phyloP scores from a whole-genome alignment of 2,888 invertebrate genomes.

The Synanthedon andrenaeformis region DNA sequence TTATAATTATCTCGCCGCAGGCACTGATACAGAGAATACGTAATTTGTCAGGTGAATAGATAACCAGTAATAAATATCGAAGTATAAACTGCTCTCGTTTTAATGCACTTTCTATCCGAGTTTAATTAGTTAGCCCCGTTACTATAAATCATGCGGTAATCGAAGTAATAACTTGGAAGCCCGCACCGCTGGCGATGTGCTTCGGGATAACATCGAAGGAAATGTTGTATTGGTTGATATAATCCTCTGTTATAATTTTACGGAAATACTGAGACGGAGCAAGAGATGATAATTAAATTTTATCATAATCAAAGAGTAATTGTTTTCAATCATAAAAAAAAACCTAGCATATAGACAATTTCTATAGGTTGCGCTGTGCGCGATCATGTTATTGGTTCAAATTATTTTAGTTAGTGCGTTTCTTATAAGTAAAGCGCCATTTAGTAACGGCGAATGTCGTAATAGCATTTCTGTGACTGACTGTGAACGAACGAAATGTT shows the following conservation, averaged over 20 bases:
- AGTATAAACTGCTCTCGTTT: constrained; percentile 12
- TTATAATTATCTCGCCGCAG: neutral
- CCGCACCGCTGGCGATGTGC: constrained; percentile 7
- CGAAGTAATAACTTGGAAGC: constrained; percentile 14
- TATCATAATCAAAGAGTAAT: too few relatives aligned
- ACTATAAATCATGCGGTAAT: constrained; percentile 22
- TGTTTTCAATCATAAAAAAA: too few relatives aligned
- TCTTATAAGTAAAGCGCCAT: too few relatives aligned
- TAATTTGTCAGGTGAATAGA: neutral
- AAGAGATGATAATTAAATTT: too few relatives aligned
- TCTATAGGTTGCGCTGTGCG: too few relatives aligned
- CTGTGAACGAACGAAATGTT: too few relatives aligned
- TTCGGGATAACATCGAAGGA: neutral
- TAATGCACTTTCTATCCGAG: constrained; percentile 13
- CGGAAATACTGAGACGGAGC: too few relatives aligned
- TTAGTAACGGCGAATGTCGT: too few relatives aligned
- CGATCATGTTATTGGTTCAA: too few relatives aligned
- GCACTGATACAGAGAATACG: neutral
- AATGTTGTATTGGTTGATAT: neutral
- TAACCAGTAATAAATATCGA: neutral
- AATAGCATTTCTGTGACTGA: too few relatives aligned
- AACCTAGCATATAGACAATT: too few relatives aligned
- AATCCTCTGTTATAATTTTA: neutral
- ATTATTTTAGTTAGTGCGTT: too few relatives aligned
- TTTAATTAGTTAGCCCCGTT: constrained; percentile 22